Evolutionary conservation across 2,888 invertebrate species (phyloP), one percentile per base, ranked within the genome.

Genomic region (Maniola hyperantus): DNA sequence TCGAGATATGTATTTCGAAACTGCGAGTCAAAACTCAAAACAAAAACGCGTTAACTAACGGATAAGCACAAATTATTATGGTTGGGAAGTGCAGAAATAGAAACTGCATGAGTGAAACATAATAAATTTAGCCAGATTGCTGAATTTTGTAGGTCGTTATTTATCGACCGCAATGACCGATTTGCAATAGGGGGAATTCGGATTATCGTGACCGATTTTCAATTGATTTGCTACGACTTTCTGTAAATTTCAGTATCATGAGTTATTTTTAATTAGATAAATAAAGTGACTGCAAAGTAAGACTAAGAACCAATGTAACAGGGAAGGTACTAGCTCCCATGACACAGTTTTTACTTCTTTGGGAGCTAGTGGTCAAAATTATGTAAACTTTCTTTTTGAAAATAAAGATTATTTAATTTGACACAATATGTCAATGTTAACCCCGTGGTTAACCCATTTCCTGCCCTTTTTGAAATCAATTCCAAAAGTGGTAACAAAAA

Each of bases 81-180:
- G 39, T 20, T 20, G 11, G 39, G 57, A 34, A 20, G 34, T 36
- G 34, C 60, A 10, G 34, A 57, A 57, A 39, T 57, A 42, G 57
- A 39, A 42, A 42, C 39, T 57, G 57, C 57, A 39, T 39, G 39
- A 13, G 42, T 42, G 57, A 39, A 39, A 42, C 57, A 44, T 39
- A 39, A 57, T 57, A 57, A 57, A 39, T 39, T 20, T 6, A 6
- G 42, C 13, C 57, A 18, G 57, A 57, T 57, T 39, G 20, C 20
- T 11, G 10, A 42, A 10, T 57, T 20, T 20, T 18, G 39, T 20
- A 13, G 20, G 13, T 13, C 57, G 39, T 39, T 11, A 39, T 39
- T 36, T 34, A 7, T 54, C 18, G 55, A 39, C 11, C 34, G 11
- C 39, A 39, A 57, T 11, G 7, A 42, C 57, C 1, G 20, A 57